Conservation (phyloP, 37 sponge, comb jelly and placozoan species). For the Bolinopsis microptera region DNA sequence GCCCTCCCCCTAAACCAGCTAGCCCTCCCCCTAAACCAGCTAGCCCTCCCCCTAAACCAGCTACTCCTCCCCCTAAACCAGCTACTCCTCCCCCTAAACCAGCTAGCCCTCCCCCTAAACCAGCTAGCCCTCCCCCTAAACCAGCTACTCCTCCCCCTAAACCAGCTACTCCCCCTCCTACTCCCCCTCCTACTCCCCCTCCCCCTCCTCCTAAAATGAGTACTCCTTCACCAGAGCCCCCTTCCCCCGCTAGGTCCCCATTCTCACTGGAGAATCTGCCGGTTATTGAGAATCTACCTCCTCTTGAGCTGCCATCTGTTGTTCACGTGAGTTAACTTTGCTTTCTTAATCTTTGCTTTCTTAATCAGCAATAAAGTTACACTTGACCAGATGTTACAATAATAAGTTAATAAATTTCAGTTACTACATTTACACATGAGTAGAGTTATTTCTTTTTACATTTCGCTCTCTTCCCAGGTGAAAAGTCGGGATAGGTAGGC, state of each 20-base stretch:
- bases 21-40: neutral
- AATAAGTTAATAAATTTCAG: no score
- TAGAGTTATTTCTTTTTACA: no score
- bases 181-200: neutral
- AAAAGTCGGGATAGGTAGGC: no score
- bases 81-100: neutral
- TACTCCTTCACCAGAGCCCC: neutral
- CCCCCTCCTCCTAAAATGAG: neutral
- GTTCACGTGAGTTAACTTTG: neutral
- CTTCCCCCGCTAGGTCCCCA: neutral
- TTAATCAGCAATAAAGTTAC: no score
- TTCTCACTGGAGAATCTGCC: neutral
- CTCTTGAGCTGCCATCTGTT: neutral
- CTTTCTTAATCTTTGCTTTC: no score
- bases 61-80: constrained; percentile 8
- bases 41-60: neutral
- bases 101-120: neutral
- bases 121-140: neutral
- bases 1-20: neutral
- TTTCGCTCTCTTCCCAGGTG: no score
- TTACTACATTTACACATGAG: no score
- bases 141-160: neutral
- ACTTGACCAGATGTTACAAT: no score
- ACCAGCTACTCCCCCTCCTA: neutral
- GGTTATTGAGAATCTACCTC: neutral